A percentile compares a stretch with the other conserved stretches of the same genome.
Evolutionary conservation across 2,888 invertebrate genomes (phyloP).

Genomic region (Linyphia triangularis): DNA sequence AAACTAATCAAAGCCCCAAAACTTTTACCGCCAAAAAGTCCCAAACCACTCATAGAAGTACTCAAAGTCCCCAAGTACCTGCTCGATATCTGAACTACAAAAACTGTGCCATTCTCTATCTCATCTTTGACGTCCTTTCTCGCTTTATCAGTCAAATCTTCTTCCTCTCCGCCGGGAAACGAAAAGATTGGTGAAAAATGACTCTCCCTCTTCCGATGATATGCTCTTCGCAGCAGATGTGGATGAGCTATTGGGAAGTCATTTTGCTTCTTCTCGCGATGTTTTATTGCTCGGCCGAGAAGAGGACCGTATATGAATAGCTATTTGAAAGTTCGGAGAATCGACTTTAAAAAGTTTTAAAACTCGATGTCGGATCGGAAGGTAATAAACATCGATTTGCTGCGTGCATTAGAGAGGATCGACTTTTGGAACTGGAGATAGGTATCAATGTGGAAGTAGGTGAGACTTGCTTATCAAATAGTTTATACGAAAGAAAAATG

Average conservation of each 20-base stretch:
- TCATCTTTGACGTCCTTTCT: constrained; percentile 13
- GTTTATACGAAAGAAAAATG: no score
- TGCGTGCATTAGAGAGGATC: constrained; percentile 24
- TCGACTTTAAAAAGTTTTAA: constrained; percentile 38
- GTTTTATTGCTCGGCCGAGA: constrained; percentile 15
- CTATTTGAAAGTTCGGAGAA: constrained; percentile 33
- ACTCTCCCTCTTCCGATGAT: constrained; percentile 43
- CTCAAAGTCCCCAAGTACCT: constrained; percentile 17
- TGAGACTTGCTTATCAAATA: not conserved
- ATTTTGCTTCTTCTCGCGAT: not conserved
- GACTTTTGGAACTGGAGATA: constrained; percentile 1
- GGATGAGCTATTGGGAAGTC: constrained; percentile 44
- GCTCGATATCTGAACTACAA: constrained; percentile 1
- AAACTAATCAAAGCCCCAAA: not conserved
- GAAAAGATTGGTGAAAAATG: constrained; percentile 62
- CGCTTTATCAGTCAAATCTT: constrained; percentile 27
- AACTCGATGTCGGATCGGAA: constrained; percentile 22
- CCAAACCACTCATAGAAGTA: not conserved
- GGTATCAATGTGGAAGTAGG: not conserved
- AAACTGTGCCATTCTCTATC: constrained; percentile 33
- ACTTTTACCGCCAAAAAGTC: not conserved
- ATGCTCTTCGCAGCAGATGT: constrained; percentile 44
- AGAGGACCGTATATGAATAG: constrained; percentile 5
- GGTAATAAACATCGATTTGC: constrained; percentile 70
- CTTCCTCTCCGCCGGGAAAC: not conserved